A percentile compares a stretch with the other conserved stretches of the same genome.
These are phyloP conservation scores for Rafetus swinhoei DNA, from an alignment of 2,113 vertebrate species.

Conservation along the genomic window DNA sequence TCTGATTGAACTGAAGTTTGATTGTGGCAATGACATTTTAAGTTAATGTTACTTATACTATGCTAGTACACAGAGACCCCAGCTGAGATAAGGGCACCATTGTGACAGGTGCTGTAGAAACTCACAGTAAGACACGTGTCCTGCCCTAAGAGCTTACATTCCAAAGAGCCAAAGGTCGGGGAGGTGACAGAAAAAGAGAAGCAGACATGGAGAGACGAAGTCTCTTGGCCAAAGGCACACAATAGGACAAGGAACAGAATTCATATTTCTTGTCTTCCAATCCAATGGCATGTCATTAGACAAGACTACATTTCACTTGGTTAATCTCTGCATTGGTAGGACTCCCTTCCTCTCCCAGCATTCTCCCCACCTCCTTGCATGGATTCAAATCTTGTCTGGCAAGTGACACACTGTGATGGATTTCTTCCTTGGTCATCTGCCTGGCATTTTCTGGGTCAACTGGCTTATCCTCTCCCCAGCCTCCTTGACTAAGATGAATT, in stretches of 20 bases:
- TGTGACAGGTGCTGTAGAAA: neutral
- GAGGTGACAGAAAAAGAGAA: neutral
- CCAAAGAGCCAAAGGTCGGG: neutral
- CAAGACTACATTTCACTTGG: neutral
- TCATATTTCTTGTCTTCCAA: neutral
- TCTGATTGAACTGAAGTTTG: neutral
- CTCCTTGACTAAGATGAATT: neutral
- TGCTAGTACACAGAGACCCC: neutral
- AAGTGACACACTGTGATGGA: neutral
- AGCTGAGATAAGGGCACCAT: neutral
- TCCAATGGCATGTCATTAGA: neutral
- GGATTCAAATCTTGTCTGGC: neutral
- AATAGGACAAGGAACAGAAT: neutral
- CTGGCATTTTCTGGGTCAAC: neutral
- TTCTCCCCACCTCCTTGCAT: neutral
- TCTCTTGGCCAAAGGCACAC: neutral
- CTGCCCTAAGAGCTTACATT: neutral
- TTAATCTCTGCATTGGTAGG: neutral
- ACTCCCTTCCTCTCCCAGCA: neutral
- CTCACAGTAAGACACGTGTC: neutral
- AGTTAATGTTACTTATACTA: neutral
- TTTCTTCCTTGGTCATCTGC: neutral
- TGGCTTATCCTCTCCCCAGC: neutral
- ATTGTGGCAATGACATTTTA: neutral
- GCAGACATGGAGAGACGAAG: neutral